Conservation (phyloP, 2,113 vertebrate genomes). For the Morone chrysops region DNA sequence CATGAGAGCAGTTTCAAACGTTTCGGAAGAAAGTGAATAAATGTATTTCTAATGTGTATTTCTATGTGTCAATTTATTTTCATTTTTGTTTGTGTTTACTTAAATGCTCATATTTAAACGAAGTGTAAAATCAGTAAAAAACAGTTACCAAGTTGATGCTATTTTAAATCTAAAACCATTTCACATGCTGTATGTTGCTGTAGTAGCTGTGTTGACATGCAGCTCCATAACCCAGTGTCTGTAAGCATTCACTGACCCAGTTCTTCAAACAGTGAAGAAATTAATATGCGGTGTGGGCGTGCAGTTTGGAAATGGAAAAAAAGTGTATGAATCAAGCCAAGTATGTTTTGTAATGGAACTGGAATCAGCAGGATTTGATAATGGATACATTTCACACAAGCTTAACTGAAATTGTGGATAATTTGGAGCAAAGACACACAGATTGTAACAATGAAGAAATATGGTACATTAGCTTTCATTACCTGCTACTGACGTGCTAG, state of each 20-base stretch:
- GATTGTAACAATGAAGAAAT: not conserved
- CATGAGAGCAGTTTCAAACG: no score
- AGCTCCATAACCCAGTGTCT: constrained; percentile 28
- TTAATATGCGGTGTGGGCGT: constrained; percentile 2
- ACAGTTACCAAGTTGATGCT: no score
- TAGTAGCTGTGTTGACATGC: constrained; percentile 17
- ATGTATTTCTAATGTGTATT: no score
- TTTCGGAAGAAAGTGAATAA: no score
- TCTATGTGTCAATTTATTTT: no score
- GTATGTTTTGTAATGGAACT: not conserved
- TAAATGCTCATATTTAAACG: no score
- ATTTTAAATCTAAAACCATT: not conserved
- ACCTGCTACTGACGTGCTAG: not conserved
- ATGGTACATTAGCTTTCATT: not conserved
- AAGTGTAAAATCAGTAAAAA: no score
- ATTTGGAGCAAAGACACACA: not conserved
- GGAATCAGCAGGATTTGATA: constrained; percentile 2
- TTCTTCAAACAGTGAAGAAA: constrained; percentile 39
- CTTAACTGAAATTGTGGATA: not conserved
- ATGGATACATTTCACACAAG: not conserved
- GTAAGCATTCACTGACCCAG: constrained; percentile 39
- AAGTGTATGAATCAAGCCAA: not conserved
- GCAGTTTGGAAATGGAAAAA: not conserved
- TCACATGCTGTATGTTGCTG: not conserved
- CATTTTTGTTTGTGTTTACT: no score